These are phyloP conservation scores for Patiria miniata DNA, from an alignment of 35 echinoderm and acorn worm genomes.

Conservation along the genomic window DNA sequence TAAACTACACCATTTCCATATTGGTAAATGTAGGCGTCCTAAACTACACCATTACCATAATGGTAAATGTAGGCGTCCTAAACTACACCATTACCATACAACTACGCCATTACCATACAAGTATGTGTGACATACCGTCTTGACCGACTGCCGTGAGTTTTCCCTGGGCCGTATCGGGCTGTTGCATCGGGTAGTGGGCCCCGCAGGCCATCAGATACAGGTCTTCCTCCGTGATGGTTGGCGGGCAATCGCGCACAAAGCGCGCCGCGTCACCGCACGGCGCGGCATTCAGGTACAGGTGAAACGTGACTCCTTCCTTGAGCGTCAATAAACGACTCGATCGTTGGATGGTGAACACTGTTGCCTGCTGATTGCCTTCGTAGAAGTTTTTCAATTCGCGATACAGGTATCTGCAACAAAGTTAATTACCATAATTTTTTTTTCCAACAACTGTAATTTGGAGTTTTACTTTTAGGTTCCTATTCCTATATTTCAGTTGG, in stretches of 20 bases:
- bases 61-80: too few relatives aligned
- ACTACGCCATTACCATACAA: too few relatives aligned
- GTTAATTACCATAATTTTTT: too few relatives aligned
- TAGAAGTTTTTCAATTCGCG: slow-evolving; percentile 79
- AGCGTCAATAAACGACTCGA: slow-evolving; percentile 47
- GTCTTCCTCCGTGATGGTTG: slow-evolving; percentile 29
- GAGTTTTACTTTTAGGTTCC: too few relatives aligned
- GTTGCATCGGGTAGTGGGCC: slow-evolving; percentile 44
- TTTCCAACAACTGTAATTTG: too few relatives aligned
- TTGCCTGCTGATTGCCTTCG: slow-evolving; percentile 33
- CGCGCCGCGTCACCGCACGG: slow-evolving; percentile 81
- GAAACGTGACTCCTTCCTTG: slow-evolving; percentile 66
- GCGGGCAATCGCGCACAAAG: slow-evolving; percentile 33
- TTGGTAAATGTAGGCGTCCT: too few relatives aligned
- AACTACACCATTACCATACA: too few relatives aligned
- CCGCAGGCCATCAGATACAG: slow-evolving; percentile 50
- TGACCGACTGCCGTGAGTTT: not conserved
- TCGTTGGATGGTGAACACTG: slow-evolving; percentile 54
- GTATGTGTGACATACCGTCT: not conserved
- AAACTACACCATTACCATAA: too few relatives aligned
- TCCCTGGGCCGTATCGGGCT: slow-evolving; percentile 38
- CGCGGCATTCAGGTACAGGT: slow-evolving; percentile 88
- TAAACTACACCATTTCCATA: too few relatives aligned
- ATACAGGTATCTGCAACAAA: slow-evolving; percentile 73
- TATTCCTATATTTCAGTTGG: too few relatives aligned